phyloP scores from a whole-genome alignment of 2,797 vertebrate genomes.

The Brachyalestes nurse region DNA sequence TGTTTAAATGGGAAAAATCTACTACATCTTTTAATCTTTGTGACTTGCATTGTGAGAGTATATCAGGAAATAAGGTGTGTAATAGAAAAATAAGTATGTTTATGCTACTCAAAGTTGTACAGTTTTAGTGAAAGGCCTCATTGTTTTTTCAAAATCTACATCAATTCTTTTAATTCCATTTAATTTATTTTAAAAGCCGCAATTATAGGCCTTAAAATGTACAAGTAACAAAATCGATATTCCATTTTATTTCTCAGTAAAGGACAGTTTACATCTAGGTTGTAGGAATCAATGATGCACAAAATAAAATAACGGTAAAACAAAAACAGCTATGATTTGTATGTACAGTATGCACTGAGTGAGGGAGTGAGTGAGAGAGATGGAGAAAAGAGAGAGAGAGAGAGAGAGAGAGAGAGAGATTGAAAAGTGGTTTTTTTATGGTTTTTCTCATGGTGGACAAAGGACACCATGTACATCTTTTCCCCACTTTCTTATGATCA shows the following conservation, averaged over 20 bases:
- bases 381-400: background rate
- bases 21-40: background rate
- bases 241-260: conserved; percentile 26
- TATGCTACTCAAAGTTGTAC: background rate
- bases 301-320: conserved; percentile 4
- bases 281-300: conserved; percentile 18
- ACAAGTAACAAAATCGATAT: conserved; percentile 24
- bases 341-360: background rate
- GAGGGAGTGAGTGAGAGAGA: background rate
- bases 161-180: conserved; percentile 20
- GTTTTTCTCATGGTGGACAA: conserved; percentile 42
- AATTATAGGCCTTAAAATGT: conserved; percentile 3
- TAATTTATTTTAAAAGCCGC: conserved; percentile 23
- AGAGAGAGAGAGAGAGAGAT: background rate
- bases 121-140: background rate
- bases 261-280: conserved; percentile 3
- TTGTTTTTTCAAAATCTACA: background rate
- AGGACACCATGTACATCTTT: conserved; percentile 38
- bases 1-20: background rate
- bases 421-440: conserved; percentile 19
- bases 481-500: conserved; percentile 40
- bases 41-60: background rate
- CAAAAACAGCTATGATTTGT: conserved; percentile 19
- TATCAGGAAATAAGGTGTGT: background rate
- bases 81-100: conserved; percentile 21